Base-by-base conservation (phyloP, 1,140 invertebrate species). In the Euwallacea similis region DNA sequence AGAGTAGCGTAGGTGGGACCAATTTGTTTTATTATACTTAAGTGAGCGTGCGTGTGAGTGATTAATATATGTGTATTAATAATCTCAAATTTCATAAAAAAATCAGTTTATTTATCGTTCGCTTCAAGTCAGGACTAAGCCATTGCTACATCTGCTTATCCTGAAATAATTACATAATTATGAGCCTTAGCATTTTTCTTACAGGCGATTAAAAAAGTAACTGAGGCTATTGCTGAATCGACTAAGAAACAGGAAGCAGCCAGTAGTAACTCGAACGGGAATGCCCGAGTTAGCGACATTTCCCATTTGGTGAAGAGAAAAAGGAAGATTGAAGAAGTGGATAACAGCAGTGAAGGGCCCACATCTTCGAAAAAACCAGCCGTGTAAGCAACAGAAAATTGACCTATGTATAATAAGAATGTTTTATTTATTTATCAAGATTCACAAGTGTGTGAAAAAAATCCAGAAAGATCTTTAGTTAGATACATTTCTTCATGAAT, bases 221-320 rank as follows among this genome's bases (percentile, higher is more conserved):
- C 60, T 33, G 69, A 69, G 64, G 64, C 58, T 9, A 41, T 72
- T 15, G 63, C 46, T n/a, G 66, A 69, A 54, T 16, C 59, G 10
- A 56, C 63, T 62, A 46, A 16, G 46, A 47, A 42, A n/a, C 54
- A 13, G 47, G n/a, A 41, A 15, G 41, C 64, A 59, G 66, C 9
- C 42, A 8, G 42, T 42, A 42, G 55, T 56, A 70, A 50, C 7
- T 54, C 81, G 6, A 85, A 82, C 7, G 86, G 85, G 78, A 83
- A 86, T 33, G 86, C 83, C 0, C 21, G 21, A 33, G 21, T 33
- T 33, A 88, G 86, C 13, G 86, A 92, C 76, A 92, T 92, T 66
- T 89, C 88, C 0, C 90, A 93, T 79, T 83, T 92, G 33, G 88
- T 93, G 21, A 88, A 89, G 69, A 87, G 90, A 74, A 91, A 92